A percentile compares a stretch with the other conserved stretches of the same genome.
Conservation (phyloP, 2,888 invertebrate genomes). For the Stenolophus ochropezus region DNA sequence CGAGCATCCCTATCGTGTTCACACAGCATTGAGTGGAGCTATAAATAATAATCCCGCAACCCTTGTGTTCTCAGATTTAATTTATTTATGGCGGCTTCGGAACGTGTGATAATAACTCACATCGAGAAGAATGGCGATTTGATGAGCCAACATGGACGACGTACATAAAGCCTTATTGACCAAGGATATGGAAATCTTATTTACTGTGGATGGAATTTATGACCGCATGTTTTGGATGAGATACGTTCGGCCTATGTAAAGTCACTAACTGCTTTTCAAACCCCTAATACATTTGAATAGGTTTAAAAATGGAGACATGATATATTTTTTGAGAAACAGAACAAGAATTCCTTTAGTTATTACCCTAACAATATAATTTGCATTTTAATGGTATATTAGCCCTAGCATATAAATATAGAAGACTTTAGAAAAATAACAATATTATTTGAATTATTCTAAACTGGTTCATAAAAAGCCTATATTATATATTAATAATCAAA, state of each 20-base stretch:
- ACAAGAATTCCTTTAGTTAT: no score
- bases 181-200: background rate
- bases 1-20: slow-evolving; percentile 28
- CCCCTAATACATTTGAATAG: no score
- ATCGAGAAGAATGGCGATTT: slow-evolving; percentile 27
- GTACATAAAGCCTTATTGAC: background rate
- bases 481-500: no score
- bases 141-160: background rate
- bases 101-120: background rate
- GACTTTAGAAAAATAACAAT: no score
- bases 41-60: slow-evolving; percentile 39
- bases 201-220: background rate
- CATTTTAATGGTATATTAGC: no score
- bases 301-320: no score
- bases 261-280: no score
- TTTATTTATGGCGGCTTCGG: background rate
- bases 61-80: slow-evolving; percentile 19
- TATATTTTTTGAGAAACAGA: no score
- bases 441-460: no score
- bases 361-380: no score
- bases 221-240: background rate
- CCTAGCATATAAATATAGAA: no score
- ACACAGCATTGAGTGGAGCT: background rate
- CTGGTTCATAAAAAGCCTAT: no score
- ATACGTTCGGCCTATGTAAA: background rate